Conservation (phyloP, 2,888 invertebrate genomes). For the Drosophila seclusa region DNA sequence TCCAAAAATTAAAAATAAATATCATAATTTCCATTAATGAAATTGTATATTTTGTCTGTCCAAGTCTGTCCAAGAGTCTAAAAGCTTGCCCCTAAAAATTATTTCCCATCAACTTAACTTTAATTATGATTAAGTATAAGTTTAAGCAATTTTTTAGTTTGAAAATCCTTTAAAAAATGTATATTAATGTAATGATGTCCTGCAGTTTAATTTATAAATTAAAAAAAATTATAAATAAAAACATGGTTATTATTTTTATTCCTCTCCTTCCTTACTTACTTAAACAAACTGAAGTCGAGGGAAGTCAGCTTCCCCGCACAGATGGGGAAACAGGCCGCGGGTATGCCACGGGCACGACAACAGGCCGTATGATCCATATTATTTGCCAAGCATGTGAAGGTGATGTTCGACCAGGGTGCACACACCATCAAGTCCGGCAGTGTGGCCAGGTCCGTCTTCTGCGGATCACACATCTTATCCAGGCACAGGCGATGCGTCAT, state of each 20-base stretch:
- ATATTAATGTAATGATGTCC: background rate
- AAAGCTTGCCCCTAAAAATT: too few species aligned
- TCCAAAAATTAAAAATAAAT: background rate
- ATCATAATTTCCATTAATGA: too few species aligned
- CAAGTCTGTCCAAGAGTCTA: background rate
- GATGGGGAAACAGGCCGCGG: conserved; percentile 90
- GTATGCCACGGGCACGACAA: conserved; percentile 91
- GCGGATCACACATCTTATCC: conserved; percentile 92
- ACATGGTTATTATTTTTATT: background rate
- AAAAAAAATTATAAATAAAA: too few species aligned
- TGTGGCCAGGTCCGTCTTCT: conserved; percentile 85
- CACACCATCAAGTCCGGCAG: conserved; percentile 94
- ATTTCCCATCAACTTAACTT: background rate
- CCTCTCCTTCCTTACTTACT: conserved; percentile 86
- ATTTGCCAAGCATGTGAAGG: conserved; percentile 92
- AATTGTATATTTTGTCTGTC: too few species aligned
- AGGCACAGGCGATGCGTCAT: conserved; percentile 91
- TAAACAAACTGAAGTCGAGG: conserved; percentile 92
- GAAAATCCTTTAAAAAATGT: rapidly evolving
- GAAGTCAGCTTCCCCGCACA: conserved; percentile 92
- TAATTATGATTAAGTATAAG: background rate
- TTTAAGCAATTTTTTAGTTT: background rate
- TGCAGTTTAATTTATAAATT: background rate
- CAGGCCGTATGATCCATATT: conserved; percentile 93
- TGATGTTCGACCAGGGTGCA: conserved; percentile 93